A percentile compares a stretch with the other conserved stretches of the same genome.
Evolutionary conservation across 1,140 invertebrate genomes (phyloP).

Genomic region (Contarinia nasturtii): DNA sequence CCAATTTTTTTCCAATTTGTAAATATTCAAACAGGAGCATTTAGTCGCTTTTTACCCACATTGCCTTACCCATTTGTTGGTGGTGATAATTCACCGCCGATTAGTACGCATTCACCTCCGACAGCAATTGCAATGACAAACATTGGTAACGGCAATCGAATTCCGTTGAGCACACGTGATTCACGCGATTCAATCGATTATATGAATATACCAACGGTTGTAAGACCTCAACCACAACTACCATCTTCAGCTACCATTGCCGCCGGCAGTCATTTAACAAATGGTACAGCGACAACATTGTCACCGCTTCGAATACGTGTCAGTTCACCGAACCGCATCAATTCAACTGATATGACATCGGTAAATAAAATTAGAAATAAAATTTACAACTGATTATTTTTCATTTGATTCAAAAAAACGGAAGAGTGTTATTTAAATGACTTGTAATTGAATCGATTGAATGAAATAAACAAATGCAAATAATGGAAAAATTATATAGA

Average conservation of each 20-base stretch:
- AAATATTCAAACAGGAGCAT: neutral
- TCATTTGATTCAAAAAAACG: too few species aligned
- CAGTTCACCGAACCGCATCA: constrained; percentile 24
- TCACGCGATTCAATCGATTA: too few species aligned
- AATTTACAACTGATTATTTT: constrained; percentile 9
- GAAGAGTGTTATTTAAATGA: too few species aligned
- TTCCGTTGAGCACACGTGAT: too few species aligned
- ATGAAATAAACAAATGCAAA: too few species aligned
- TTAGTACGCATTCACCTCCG: constrained; percentile 7
- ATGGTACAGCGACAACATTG: constrained; percentile 15
- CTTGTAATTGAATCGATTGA: too few species aligned
- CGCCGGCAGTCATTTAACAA: constrained; percentile 13
- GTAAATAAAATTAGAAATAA: constrained; percentile 10
- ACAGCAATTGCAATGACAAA: constrained; percentile 18
- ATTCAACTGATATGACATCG: constrained; percentile 14
- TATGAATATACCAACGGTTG: constrained; percentile 19
- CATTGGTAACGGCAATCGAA: constrained; percentile 10
- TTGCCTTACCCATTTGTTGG: constrained; percentile 4
- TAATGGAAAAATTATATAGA: too few species aligned
- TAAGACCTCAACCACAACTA: constrained; percentile 21
- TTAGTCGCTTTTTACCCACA: constrained; percentile 3
- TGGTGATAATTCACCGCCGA: constrained; percentile 5
- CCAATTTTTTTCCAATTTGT: too few species aligned
- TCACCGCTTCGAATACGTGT: constrained; percentile 28
- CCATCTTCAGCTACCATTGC: constrained; percentile 20